These are phyloP conservation scores for Slavum lentiscoides DNA, from an alignment of 2,888 invertebrate genomes.

Conservation along the genomic window DNA sequence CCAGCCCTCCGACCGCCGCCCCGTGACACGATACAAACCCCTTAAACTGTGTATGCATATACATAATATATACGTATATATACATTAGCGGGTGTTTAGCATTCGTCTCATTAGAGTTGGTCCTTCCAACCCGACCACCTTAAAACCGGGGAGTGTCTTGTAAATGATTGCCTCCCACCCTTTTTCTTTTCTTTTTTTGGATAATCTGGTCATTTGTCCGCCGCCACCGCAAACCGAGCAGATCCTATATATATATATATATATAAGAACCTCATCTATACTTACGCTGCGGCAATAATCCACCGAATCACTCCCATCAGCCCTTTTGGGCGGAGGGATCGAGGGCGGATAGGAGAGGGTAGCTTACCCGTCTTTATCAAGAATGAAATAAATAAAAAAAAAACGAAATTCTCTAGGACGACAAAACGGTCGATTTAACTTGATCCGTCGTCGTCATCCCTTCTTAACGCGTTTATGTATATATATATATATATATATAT, in stretches of 20 bases:
- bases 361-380: neutral
- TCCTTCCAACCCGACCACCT: neutral
- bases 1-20: neutral
- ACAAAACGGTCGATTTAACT: slow-evolving; percentile 45
- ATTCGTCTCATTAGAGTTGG: slow-evolving; percentile 42
- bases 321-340: neutral
- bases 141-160: slow-evolving; percentile 29
- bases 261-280: neutral
- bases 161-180: slow-evolving; percentile 44
- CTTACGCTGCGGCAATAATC: slow-evolving; percentile 13
- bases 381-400: neutral
- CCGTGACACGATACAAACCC: slow-evolving; percentile 19
- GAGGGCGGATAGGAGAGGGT: no score
- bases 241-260: neutral
- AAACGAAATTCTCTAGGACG: slow-evolving; percentile 10
- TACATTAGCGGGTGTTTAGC: slow-evolving; percentile 46
- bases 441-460: slow-evolving; percentile 8
- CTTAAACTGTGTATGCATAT: no score
- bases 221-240: neutral
- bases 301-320: neutral
- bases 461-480: neutral
- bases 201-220: slow-evolving; percentile 49
- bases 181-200: slow-evolving; percentile 4
- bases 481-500: neutral
- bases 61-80: neutral